Percentiles rank a stretch among this genome's conserved stretches.
Conservation (phyloP, 2,797 vertebrate species). For the Siniperca undulata region DNA sequence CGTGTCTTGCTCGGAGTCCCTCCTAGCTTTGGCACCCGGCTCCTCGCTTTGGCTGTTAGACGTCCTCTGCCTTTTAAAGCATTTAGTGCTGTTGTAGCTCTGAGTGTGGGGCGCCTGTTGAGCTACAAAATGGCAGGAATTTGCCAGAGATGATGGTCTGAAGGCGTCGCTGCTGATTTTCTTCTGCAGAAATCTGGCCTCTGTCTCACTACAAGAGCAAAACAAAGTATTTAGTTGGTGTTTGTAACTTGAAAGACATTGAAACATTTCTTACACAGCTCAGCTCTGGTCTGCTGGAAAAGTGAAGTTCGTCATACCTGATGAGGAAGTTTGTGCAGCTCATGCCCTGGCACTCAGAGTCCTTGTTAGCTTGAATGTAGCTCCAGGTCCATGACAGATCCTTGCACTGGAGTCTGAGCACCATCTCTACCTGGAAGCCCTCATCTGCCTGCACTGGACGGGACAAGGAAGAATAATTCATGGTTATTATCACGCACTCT, state of each 20-base stretch:
- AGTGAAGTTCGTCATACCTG: constrained; percentile 77
- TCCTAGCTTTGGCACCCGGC: constrained; percentile 38
- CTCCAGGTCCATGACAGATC: constrained; percentile 86
- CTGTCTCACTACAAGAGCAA: constrained; percentile 76
- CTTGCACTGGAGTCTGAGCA: constrained; percentile 84
- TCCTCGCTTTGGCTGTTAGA: constrained; percentile 61
- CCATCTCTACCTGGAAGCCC: constrained; percentile 73
- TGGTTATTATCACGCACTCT: constrained; percentile 17
- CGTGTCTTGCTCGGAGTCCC: constrained; percentile 45
- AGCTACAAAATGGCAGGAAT: constrained; percentile 29
- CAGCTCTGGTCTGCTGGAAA: neutral
- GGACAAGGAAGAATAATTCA: constrained; percentile 11
- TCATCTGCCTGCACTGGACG: constrained; percentile 76
- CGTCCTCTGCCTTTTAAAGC: constrained; percentile 73
- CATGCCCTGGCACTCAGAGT: constrained; percentile 65
- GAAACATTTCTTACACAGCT: neutral
- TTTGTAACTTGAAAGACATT: neutral
- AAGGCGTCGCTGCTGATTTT: constrained; percentile 67
- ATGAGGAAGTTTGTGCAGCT: constrained; percentile 85
- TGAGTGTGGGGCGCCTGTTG: constrained; percentile 41
- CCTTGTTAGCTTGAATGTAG: constrained; percentile 69
- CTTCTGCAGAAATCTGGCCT: constrained; percentile 79
- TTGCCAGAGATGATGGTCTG: constrained; percentile 40
- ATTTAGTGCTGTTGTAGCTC: constrained; percentile 19
- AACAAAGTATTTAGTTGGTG: neutral